Evolutionary conservation across 2,888 invertebrate species (phyloP).

Genomic region (Erebia aethiops): DNA sequence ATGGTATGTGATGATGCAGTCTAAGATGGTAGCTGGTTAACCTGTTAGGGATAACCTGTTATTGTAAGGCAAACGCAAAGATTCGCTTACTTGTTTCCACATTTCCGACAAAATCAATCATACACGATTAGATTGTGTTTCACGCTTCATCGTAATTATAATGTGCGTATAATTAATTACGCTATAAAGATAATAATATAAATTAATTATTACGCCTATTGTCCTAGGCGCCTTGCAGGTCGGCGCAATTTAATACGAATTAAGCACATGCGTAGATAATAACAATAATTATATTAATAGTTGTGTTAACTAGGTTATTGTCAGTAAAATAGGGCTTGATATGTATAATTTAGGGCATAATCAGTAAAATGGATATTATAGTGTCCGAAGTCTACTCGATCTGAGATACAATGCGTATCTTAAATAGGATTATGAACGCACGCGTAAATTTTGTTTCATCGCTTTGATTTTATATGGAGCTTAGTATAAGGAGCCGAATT

Average conservation of each 20-base stretch:
- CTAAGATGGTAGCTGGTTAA: too few species aligned
- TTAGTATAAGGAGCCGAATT: too few species aligned
- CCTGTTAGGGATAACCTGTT: too few species aligned
- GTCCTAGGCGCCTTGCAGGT: neutral
- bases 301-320: constrained; percentile 11
- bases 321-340: neutral
- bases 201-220: neutral
- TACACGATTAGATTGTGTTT: constrained; percentile 8
- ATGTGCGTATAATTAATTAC: constrained; percentile 11
- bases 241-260: neutral
- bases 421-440: too few species aligned
- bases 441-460: too few species aligned
- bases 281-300: neutral
- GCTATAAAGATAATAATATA: constrained; percentile 10
- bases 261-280: constrained; percentile 1
- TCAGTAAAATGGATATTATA: neutral
- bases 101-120: constrained; percentile 13
- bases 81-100: neutral
- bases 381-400: neutral
- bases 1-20: too few species aligned
- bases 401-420: neutral
- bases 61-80: neutral
- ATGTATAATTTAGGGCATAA: too few species aligned
- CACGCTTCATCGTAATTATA: neutral
- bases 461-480: too few species aligned